Evolutionary conservation across 2,888 invertebrate species (phyloP), one percentile per base, ranked within the genome.

Genomic region (Caenorhabditis sp.): DNA sequence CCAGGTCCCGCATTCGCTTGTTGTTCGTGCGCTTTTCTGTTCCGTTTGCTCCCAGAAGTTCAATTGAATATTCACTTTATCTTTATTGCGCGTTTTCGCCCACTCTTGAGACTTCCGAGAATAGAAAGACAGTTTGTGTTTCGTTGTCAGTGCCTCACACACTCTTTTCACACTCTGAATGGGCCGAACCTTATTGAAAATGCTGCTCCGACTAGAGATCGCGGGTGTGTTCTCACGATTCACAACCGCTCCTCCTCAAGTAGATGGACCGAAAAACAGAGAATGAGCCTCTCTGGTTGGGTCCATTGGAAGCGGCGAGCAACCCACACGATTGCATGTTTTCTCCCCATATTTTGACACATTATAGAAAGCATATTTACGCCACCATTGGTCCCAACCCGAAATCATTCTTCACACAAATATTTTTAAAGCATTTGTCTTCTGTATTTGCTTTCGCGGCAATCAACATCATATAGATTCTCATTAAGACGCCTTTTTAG

Each of bases 11-110:
- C 35, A 30, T 41, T 46, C 26, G 43, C 27, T 48, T 48, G 11
- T 3, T 35, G 2, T 7, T 35, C 35, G 9, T 13, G 11, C 9
- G 2, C 9, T 9, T 35, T 13, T 20, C 32, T 37, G 17, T 35
- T 37, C 35, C 65, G 37, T 43, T 56, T 56, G n/a, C n/a, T n/a
- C 66, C 37, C 39, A 56, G 39, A 66, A 56, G 66, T 56, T 41
- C 66, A 56, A 66, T 56, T 41, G 56, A 66, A 66, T 56, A 66
- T 66, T 66, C 56, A 9, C 39, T 48, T 39, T 56, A 66, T 56
- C 66, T 55, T 45, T 52, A 22, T 65, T 37, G 52, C 41, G 4
- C 32, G 5, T 24, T 37, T 24, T 22, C 13, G 6, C 1, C 27
- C 1, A 2, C 27, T 27, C 26, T 48, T 30, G 27, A 26, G 15